Base-by-base conservation (phyloP, 1,140 invertebrate species). In the Stegodyphus mimosarum region DNA sequence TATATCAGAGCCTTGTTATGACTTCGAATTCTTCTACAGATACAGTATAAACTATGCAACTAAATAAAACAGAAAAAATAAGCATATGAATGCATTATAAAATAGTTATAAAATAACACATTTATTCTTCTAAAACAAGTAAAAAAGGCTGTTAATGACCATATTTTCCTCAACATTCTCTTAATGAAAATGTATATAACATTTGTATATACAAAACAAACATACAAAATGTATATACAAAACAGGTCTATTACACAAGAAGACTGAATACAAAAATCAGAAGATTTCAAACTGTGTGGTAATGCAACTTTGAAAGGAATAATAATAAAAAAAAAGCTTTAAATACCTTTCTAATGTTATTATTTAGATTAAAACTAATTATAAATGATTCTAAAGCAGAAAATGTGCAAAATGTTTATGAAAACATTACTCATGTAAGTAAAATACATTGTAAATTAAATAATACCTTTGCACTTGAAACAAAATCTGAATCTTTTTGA, bases 1-100 rank as follows among this genome's bases (percentile, higher is more conserved):
- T 87, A 87, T 55, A 88, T 71, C 18, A 88, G 69, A 78, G 87
- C 77, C 52, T 77, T 78, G 17, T 73, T 77, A 17, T 86, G 66
- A 48, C 76, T 86, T 33, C 53, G 17, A n/a, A 33, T 72, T 33
- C 67, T 71, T 52, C 66, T 60, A 50, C 71, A 86, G 6, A 78
- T 64, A 66, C 74, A 78, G 17, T 72, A 78, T 6, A 86, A 52
- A 5, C 76, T 53, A 72, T 78, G 76, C 9, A 86, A 17, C 83
- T 86, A 48, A 11, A 64, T 70, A 70, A 7, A 60, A 48, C n/a
- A n/a, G n/a, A 33, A 55, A 9, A 15, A 50, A 60, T 11, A 17
- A 67, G 2, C 17, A 75, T 7, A 60, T 11, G 15, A 15, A 73
- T 50, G 3, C 11, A 73, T 73, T 49, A 52, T 5, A 51, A 52